Base-by-base conservation (phyloP, 1,140 invertebrate species). In the Penaeus chinensis region DNA sequence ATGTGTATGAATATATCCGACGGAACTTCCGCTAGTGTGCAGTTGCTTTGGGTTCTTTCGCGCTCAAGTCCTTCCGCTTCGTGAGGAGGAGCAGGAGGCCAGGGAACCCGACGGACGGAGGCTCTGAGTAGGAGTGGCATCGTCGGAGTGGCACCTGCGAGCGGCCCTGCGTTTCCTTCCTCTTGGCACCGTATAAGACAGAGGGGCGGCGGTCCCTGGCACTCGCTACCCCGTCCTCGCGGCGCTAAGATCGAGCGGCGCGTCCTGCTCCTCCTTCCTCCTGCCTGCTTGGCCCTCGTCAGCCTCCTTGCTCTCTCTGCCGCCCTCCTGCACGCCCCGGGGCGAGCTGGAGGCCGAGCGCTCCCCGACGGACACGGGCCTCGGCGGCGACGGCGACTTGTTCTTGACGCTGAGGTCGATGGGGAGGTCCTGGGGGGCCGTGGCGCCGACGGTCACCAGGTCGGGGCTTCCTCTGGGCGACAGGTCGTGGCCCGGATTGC, bases 341-440 rank as follows among this genome's bases (percentile, higher is more conserved):
- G 81, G 76, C 18, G 65, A 84, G 54, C 61, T 79, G 60, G 82
- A 84, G 37, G 63, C 62, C 13, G 74, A 79, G 20, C 27, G 62
- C n/a, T 84, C 82, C 10, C 74, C 82, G 2, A 71, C 82, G 20
- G 76, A 61, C 37, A 69, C 66, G 10, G 66, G n/a, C 24, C 74
- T 18, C 10, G 62, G 27, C 22, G 76, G 78, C 61, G 74, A 71
- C 27, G 87, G 82, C 10, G 82, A 84, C 76, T 88, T 84, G 42
- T 84, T 88, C 47, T 88, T 88, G 20, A 88, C 74, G 60, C 87
- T 88, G 63, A 88, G 87, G 77, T 88, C 87, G 20, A 88, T 88
- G 42, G 87, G 87, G 7, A 84, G 82, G 63, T 88, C 87, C 32
- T 88, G 87, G 22, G 87, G 87, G 19, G 87, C 87, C 7, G 82